A percentile compares a stretch with the other conserved stretches of the same genome.
Evolutionary conservation across 1,140 invertebrate species (phyloP).

Genomic region (Mesaphorura yosii): DNA sequence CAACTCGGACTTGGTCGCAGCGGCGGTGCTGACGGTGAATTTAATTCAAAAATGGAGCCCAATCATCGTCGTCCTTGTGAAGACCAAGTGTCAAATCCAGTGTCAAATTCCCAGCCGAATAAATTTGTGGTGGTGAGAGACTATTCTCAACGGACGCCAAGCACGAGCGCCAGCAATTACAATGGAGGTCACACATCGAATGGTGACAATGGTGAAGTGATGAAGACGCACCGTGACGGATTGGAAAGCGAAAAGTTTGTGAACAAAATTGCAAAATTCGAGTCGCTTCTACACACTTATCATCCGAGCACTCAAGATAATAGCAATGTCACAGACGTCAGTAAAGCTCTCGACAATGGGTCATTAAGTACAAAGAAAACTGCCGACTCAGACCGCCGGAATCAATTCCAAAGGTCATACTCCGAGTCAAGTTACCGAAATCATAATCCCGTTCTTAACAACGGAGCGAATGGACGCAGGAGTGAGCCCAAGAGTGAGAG

Average conservation of each 20-base stretch:
- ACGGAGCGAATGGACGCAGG: too few species aligned
- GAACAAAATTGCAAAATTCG: conserved; percentile 35
- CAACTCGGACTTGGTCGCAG: not conserved
- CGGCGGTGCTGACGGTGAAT: not conserved
- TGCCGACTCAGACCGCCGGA: too few species aligned
- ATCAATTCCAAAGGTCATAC: too few species aligned
- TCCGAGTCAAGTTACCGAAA: too few species aligned
- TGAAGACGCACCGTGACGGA: conserved; percentile 25
- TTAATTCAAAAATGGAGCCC: not conserved
- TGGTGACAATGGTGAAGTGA: not conserved
- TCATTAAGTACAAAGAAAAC: too few species aligned
- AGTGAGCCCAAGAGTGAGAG: too few species aligned
- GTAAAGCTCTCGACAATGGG: too few species aligned
- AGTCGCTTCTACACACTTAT: conserved; percentile 31
- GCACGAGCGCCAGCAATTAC: not conserved
- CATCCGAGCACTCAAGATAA: too few species aligned
- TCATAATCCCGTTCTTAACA: too few species aligned
- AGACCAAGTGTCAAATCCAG: too few species aligned
- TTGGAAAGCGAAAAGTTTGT: conserved; percentile 34
- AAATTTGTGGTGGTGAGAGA: not conserved
- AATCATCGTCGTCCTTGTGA: not conserved
- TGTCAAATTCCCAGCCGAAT: not conserved
- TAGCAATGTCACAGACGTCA: too few species aligned
- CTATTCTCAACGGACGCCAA: not conserved
- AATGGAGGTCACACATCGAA: not conserved